Percentiles rank a stretch among this genome's conserved stretches.
phyloP scores from a whole-genome alignment of 2,797 vertebrate genomes.

The Lerista edwardsae region DNA sequence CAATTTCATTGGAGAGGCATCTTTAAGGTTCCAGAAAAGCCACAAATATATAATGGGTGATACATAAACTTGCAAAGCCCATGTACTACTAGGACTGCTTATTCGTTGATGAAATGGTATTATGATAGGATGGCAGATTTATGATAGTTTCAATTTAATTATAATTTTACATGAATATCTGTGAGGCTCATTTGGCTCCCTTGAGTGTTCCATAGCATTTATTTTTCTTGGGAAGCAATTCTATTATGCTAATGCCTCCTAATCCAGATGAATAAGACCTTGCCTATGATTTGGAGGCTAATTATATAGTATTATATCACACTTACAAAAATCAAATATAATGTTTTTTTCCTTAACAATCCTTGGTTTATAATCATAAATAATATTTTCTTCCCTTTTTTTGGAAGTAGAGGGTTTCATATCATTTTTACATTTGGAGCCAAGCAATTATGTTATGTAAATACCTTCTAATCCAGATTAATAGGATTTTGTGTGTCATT shows the following conservation, averaged over 20 bases:
- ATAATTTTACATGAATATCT: constrained; percentile 54
- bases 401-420: constrained; percentile 28
- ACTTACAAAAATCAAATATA: constrained; percentile 62
- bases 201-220: constrained; percentile 51
- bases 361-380: constrained; percentile 45
- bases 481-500: constrained; percentile 19
- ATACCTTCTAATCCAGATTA: constrained; percentile 16
- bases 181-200: constrained; percentile 28
- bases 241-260: constrained; percentile 61
- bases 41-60: neutral
- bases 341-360: neutral
- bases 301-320: constrained; percentile 57
- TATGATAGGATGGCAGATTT: constrained; percentile 46
- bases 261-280: constrained; percentile 67
- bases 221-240: constrained; percentile 53
- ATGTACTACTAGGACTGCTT: constrained; percentile 13
- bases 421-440: neutral
- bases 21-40: neutral
- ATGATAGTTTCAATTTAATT: constrained; percentile 58
- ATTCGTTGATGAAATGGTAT: constrained; percentile 30
- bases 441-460: constrained; percentile 43
- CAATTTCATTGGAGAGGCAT: neutral
- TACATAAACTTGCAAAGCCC: neutral
- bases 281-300: constrained; percentile 56
- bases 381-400: constrained; percentile 51